These are phyloP conservation scores for Neotoma lepida DNA, from an alignment of 2,113 vertebrate genomes.

Conservation along the genomic window DNA sequence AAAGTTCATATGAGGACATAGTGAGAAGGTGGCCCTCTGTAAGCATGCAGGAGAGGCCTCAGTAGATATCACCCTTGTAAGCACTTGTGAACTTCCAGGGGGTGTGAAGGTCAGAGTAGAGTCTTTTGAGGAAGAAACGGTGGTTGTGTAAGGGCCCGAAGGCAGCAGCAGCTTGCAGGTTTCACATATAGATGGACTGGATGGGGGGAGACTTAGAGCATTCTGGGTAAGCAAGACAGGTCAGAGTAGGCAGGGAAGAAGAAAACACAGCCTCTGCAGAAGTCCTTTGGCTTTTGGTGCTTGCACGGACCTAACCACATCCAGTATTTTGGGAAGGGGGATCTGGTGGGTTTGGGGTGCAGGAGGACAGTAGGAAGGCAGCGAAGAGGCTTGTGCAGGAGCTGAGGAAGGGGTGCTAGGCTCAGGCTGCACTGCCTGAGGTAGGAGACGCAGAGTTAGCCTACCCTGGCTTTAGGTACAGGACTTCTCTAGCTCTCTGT, in stretches of 20 bases:
- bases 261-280: too few relatives aligned
- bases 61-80: background rate
- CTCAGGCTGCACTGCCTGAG: background rate
- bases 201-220: too few relatives aligned
- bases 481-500: background rate
- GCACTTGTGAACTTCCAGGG: background rate
- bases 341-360: background rate
- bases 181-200: background rate
- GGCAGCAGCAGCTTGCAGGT: background rate
- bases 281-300: background rate
- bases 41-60: background rate
- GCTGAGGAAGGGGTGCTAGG: background rate
- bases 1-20: background rate
- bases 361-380: background rate
- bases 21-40: background rate
- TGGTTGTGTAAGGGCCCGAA: background rate
- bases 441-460: background rate
- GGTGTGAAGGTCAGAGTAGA: background rate
- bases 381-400: background rate
- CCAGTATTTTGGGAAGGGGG: background rate
- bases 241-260: background rate
- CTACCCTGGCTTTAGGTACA: background rate
- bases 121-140: background rate
- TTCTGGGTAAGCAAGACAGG: background rate
- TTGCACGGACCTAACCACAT: background rate